Conservation (phyloP, 2,113 vertebrate species). For the Strix uralensis region DNA sequence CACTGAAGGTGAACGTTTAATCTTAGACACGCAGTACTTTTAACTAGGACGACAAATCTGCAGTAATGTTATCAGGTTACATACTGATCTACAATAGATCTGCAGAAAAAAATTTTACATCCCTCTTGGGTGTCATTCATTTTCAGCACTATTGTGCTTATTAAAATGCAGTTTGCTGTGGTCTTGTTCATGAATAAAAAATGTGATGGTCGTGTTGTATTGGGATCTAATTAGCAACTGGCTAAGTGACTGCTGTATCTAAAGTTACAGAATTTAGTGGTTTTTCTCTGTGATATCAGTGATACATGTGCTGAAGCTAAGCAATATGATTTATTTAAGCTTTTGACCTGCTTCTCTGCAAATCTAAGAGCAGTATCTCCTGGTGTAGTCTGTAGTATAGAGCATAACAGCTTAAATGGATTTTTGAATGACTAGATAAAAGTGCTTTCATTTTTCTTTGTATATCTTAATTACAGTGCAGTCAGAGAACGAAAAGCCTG, state of each 20-base stretch:
- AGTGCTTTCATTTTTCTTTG: slow-evolving; percentile 16
- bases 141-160: slow-evolving; percentile 31
- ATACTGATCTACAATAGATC: background rate
- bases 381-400: background rate
- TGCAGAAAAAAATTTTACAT: background rate
- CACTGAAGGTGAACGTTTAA: background rate
- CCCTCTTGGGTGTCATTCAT: background rate
- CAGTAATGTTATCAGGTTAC: background rate
- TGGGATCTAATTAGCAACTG: slow-evolving; percentile 57
- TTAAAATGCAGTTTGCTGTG: slow-evolving; percentile 62
- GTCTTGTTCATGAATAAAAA: slow-evolving; percentile 43
- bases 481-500: background rate
- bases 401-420: background rate
- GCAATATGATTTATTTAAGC: slow-evolving; percentile 20
- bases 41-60: background rate
- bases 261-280: slow-evolving; percentile 4
- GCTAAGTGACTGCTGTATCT: slow-evolving; percentile 11
- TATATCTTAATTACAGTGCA: background rate
- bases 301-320: background rate
- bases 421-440: slow-evolving; percentile 33
- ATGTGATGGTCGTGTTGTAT: background rate
- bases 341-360: slow-evolving; percentile 28
- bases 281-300: background rate
- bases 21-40: background rate
- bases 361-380: slow-evolving; percentile 3